Conservation (phyloP, 1,140 invertebrate species). For the Phymorhynchus buccinoides region DNA sequence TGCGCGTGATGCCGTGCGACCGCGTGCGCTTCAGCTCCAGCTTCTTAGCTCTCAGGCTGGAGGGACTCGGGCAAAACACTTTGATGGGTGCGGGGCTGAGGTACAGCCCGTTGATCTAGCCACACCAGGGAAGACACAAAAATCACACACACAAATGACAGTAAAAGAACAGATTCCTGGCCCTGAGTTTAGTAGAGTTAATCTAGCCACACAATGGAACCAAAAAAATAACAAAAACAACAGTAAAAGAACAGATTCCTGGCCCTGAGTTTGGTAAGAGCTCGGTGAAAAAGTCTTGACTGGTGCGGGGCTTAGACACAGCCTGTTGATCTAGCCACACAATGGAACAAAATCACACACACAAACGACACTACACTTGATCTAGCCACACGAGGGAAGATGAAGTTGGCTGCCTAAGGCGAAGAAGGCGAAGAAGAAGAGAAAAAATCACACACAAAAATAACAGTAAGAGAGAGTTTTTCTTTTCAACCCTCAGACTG, state of each 20-base stretch:
- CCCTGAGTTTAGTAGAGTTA: not conserved
- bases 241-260: not conserved
- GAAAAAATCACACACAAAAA: too few species aligned
- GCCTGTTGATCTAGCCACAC: too few species aligned
- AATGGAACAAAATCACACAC: too few species aligned
- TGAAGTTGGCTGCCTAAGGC: too few species aligned
- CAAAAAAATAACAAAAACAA: not conserved
- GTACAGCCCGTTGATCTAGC: slow-evolving; percentile 86
- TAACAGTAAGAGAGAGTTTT: too few species aligned
- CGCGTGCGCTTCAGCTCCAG: slow-evolving; percentile 72
- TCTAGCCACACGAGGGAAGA: too few species aligned
- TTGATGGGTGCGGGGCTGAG: slow-evolving; percentile 81
- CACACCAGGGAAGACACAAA: slow-evolving; percentile 26
- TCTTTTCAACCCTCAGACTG: too few species aligned
- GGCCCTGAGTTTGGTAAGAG: too few species aligned
- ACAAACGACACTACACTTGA: too few species aligned
- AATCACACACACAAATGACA: not conserved
- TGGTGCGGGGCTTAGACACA: too few species aligned
- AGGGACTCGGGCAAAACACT: slow-evolving; percentile 80
- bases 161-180: not conserved
- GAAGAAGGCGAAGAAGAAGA: too few species aligned
- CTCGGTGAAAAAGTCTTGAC: too few species aligned
- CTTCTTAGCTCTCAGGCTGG: slow-evolving; percentile 68
- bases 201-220: not conserved
- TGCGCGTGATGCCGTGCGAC: slow-evolving; percentile 72